Evolutionary conservation across 2,113 vertebrate genomes (phyloP), one percentile per base, ranked within the genome.

Genomic region (Gymnogyps californianus): DNA sequence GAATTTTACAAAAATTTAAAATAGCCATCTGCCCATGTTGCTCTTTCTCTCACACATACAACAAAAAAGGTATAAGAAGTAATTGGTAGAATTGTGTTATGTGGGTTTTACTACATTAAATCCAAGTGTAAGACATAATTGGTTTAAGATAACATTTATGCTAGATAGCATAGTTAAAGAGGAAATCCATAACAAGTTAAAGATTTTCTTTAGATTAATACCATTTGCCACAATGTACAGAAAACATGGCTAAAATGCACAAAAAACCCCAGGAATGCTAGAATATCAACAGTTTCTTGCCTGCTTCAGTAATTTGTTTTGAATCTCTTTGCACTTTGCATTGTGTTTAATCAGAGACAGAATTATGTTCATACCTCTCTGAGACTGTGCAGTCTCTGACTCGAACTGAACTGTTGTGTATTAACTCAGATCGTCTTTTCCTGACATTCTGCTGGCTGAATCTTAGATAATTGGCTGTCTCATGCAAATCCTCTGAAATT

Each of bases 401-500:
- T 91, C 47, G 61, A 81, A 72, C 86, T 67, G 32, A 83, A 49
- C 67, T 78, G 84, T 57, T 49, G 82, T 84, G 36, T 62, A 66
- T 92, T 84, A 89, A 72, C 55, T 88, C 49, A 61, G 57, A 71
- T 47, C 91, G 62, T n/a, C 79, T 95, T 87, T 84, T 69, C 58
- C 28, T 92, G 81, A 83, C 89, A 71, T 93, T 71, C 44, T 89
- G 20, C 74, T 95, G 46, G 49, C 61, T 94, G 70, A 72, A 83
- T 80, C 49, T 89, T 54, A 77, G 84, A 69, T 94, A 93, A 95
- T 85, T 93, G 89, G 42, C 81, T 92, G 61, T 28, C 69, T 92
- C 26, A 52, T 93, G 81, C 62, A 96, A 96, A 90, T 94, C 70
- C 87, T 89, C 66, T 89, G 89, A 87, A 95, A 93, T 87, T 82